These are phyloP conservation scores for Elegia similella DNA, from an alignment of 2,888 invertebrate species.

Conservation along the genomic window DNA sequence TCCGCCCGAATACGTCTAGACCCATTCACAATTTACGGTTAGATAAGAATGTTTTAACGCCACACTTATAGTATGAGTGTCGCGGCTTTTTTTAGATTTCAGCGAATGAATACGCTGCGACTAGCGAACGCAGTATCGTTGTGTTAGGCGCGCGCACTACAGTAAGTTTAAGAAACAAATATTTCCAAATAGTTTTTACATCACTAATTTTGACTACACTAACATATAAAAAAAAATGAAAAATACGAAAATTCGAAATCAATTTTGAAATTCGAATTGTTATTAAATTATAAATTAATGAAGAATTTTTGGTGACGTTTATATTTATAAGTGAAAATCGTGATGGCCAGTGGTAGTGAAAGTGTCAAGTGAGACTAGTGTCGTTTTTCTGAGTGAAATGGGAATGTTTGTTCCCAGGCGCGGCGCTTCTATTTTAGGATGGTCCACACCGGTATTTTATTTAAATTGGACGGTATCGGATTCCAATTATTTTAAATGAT, in stretches of 20 bases:
- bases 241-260: background rate
- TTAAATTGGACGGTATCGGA: constrained; percentile 16
- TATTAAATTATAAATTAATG: background rate
- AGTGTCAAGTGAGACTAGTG: constrained; percentile 14
- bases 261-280: background rate
- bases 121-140: constrained; percentile 62
- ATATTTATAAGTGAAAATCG: background rate
- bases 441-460: constrained; percentile 14
- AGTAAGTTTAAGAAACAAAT: constrained; percentile 59
- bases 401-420: background rate
- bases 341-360: constrained; percentile 14
- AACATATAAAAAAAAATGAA: background rate
- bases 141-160: constrained; percentile 72
- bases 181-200: constrained; percentile 18
- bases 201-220: constrained; percentile 7
- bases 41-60: constrained; percentile 40
- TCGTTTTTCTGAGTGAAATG: background rate
- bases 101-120: constrained; percentile 59
- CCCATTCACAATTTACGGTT: constrained; percentile 18
- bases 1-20: background rate
- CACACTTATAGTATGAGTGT: constrained; percentile 61
- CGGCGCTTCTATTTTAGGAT: constrained; percentile 16
- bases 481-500: constrained; percentile 14
- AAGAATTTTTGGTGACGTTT: background rate
- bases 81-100: constrained; percentile 73